Percentiles rank a stretch among this genome's conserved stretches.
Conservation (phyloP, 2,888 invertebrate species). For the Ashinkailepas kermadecensis region DNA sequence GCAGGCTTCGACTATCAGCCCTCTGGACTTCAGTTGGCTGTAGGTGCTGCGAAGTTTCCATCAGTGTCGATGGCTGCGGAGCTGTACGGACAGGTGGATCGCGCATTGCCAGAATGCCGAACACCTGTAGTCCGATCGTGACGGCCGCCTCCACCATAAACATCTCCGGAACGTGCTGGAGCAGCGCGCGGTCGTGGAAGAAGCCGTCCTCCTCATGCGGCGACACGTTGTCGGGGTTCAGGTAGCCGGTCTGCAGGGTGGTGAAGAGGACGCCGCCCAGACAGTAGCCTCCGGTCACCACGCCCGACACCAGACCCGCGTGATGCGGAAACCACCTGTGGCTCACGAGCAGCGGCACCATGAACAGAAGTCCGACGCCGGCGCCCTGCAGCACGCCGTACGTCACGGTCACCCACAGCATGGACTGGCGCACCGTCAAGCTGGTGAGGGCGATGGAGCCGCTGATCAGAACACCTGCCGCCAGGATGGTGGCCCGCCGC, state of each 20-base stretch:
- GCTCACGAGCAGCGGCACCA: not conserved
- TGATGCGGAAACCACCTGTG: constrained; percentile 41
- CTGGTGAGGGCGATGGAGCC: not conserved
- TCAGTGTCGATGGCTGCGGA: too few species aligned
- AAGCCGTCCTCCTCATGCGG: constrained; percentile 23
- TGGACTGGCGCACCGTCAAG: not conserved
- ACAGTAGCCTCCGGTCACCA: constrained; percentile 43
- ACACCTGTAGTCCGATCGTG: constrained; percentile 38
- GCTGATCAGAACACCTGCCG: not conserved
- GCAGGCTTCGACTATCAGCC: too few species aligned
- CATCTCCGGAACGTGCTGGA: constrained; percentile 38
- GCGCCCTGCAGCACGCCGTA: not conserved
- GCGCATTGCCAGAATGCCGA: constrained; percentile 34
- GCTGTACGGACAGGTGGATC: not conserved
- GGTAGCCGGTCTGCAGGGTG: constrained; percentile 41
- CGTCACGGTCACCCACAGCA: not conserved
- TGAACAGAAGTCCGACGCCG: not conserved
- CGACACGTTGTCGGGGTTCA: constrained; percentile 41
- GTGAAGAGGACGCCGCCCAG: constrained; percentile 42
- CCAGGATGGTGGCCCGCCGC: not conserved
- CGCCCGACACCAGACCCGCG: constrained; percentile 41
- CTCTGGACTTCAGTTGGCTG: too few species aligned
- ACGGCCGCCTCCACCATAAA: constrained; percentile 39
- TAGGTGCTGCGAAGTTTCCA: too few species aligned
- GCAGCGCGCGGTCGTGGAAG: constrained; percentile 33